Percentiles rank a stretch among this genome's conserved stretches.
phyloP scores from a whole-genome alignment of 2,888 invertebrate species.

The Drosophila mimetica region DNA sequence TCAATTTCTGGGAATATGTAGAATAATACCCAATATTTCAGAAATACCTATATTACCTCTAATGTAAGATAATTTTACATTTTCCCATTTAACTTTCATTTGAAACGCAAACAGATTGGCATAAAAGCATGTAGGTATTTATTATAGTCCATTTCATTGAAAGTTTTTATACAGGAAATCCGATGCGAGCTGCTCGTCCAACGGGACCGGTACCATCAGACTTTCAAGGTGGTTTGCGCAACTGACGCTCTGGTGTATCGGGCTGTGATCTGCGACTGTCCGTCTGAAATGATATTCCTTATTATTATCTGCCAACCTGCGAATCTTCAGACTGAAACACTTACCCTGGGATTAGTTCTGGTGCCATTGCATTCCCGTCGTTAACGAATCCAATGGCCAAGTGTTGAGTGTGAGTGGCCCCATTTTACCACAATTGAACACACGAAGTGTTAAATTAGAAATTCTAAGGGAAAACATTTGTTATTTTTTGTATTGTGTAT shows the following conservation, averaged over 20 bases:
- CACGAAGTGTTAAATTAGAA: background rate
- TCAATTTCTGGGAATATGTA: too few species aligned
- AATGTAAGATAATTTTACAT: too few species aligned
- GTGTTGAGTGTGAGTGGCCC: background rate
- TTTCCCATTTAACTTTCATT: too few species aligned
- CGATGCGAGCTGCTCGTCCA: constrained; percentile 6
- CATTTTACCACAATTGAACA: background rate
- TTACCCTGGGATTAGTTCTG: background rate
- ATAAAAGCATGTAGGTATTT: background rate
- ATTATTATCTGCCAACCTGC: too few species aligned
- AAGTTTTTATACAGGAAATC: background rate
- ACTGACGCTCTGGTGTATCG: too few species aligned
- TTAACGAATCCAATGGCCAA: background rate
- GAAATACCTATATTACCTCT: too few species aligned
- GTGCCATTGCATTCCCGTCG: background rate
- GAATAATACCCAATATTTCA: too few species aligned
- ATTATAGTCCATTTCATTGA: background rate
- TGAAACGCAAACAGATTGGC: too few species aligned
- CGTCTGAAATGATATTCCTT: too few species aligned
- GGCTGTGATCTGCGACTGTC: too few species aligned
- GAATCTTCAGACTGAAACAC: too few species aligned
- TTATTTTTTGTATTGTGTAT: too few species aligned
- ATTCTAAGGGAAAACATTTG: background rate
- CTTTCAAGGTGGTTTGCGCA: background rate
- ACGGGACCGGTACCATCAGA: constrained; percentile 1